These are phyloP conservation scores for Cirrhinus mrigala DNA, from an alignment of 2,797 vertebrate genomes.

Conservation along the genomic window DNA sequence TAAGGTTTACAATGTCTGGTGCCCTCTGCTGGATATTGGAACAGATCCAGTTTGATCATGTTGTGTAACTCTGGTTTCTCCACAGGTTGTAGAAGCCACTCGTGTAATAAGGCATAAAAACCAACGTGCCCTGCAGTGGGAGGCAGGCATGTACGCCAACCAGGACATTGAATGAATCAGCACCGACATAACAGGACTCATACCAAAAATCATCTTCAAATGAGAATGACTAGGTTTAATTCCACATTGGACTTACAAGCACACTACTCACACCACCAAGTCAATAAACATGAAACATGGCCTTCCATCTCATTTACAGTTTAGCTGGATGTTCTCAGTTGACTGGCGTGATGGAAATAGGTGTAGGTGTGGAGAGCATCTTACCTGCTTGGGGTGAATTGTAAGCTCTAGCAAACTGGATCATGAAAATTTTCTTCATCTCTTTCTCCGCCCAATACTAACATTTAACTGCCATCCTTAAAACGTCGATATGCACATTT, in stretches of 20 bases:
- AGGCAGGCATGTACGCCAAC: slow-evolving; percentile 81
- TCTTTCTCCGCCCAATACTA: not conserved
- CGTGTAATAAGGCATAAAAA: slow-evolving; percentile 87
- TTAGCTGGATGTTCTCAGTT: not conserved
- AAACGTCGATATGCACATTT: not conserved
- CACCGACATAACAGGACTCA: slow-evolving; percentile 11
- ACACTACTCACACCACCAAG: slow-evolving; percentile 14
- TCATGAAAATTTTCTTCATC: not conserved
- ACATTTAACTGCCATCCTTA: not conserved
- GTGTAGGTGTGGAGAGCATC: slow-evolving; percentile 25
- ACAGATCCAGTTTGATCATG: slow-evolving; percentile 1
- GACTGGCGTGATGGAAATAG: slow-evolving; percentile 18
- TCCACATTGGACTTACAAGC: slow-evolving; percentile 1
- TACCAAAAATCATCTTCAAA: slow-evolving; percentile 15
- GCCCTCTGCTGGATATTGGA: not conserved
- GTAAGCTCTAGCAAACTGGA: slow-evolving; percentile 1
- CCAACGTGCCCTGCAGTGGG: slow-evolving; percentile 85
- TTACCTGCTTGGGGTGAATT: slow-evolving; percentile 10
- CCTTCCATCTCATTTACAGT: slow-evolving; percentile 1
- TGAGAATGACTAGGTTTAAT: slow-evolving; percentile 41
- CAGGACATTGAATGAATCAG: slow-evolving; percentile 70
- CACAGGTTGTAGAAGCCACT: slow-evolving; percentile 89
- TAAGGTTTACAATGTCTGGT: not conserved
- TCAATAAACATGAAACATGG: not conserved
- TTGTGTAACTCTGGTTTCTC: slow-evolving; percentile 12